Evolutionary conservation across 2,888 invertebrate species (phyloP), one percentile per base, ranked within the genome.

Genomic region (Hylaea fasciaria): DNA sequence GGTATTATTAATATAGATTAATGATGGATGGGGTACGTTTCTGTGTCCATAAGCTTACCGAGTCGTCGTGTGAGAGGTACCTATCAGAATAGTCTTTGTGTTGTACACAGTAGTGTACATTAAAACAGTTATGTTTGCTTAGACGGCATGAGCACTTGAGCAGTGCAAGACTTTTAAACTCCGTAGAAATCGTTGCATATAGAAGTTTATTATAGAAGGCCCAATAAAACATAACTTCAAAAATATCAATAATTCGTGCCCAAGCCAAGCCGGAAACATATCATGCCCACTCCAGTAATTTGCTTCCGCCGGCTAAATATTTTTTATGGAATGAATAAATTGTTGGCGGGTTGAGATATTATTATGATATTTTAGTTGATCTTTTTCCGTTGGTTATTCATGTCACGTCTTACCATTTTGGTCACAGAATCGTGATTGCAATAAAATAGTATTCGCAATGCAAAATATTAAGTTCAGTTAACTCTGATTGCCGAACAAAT

Each of bases 401-500:
- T 37, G 16, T 45, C 59, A 60, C 55, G 49, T 46, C 10, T 13
- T 35, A 39, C 16, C 0, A 45, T 39, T n/a, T n/a, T 45, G 13
- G 28, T 17, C 32, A 51, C 51, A 32, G 44, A 22, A 47, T 37
- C 11, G 17, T 14, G 13, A 53, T 22, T n/a, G 66, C 69, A 69
- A 73, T 73, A 73, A 74, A 74, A 75, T 72, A 67, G 71, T 74
- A 73, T 75, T 76, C 69, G 69, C 44, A 72, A 66, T 72, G 72
- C 70, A 22, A 22, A 22, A 22, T 22, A 75, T 78, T 73, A 76
- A 65, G 70, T 70, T 69, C 70, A 64, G 70, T 77, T 74, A 75
- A 80, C 77, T 77, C 72, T 69, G 71, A 76, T 76, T 75, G 71
- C 75, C 70, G 72, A 73, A 70, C 70, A 64, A 69, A 62, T 71